These are phyloP conservation scores for Pseudorhiza aurosa DNA, from an alignment of 30 jellyfish, hydroid and myxozoan species.

Conservation along the genomic window DNA sequence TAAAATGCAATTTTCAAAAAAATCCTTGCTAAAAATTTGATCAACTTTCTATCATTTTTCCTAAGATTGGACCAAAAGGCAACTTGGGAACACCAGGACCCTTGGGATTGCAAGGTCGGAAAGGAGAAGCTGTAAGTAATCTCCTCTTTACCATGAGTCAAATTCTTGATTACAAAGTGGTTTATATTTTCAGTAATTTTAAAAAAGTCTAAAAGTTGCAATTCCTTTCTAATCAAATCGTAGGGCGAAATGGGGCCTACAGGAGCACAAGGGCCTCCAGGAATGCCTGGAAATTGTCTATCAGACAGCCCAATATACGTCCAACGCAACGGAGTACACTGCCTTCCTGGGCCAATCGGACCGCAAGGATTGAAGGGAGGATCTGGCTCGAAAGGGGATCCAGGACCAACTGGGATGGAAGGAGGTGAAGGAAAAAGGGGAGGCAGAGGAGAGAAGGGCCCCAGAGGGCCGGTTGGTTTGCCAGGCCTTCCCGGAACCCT, in stretches of 20 bases:
- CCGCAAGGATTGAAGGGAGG: constrained; percentile 75
- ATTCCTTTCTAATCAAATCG: background rate
- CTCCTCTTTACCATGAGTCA: background rate
- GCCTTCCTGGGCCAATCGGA: constrained; percentile 82
- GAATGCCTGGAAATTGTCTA: constrained; percentile 79
- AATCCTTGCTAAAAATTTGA: too few species aligned
- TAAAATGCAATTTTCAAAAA: too few species aligned
- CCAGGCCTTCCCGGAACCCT: constrained; percentile 96
- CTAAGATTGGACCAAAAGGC: constrained; percentile 47
- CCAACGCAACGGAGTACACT: constrained; percentile 74
- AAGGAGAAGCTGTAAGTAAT: constrained; percentile 53
- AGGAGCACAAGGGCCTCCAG: constrained; percentile 86
- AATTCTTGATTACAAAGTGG: background rate
- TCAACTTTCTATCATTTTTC: too few species aligned
- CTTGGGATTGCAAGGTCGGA: constrained; percentile 38
- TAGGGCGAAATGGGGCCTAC: constrained; percentile 74
- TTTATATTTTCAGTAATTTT: too few species aligned
- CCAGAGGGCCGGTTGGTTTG: constrained; percentile 94
- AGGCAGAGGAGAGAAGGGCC: constrained; percentile 74
- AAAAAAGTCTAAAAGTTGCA: too few species aligned
- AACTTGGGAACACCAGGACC: constrained; percentile 18
- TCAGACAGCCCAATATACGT: constrained; percentile 49
- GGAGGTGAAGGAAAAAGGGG: constrained; percentile 80
- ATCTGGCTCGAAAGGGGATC: constrained; percentile 64
- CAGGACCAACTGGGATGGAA: constrained; percentile 77